Conservation (phyloP, 2,888 invertebrate species). For the Drosophila borealis region DNA sequence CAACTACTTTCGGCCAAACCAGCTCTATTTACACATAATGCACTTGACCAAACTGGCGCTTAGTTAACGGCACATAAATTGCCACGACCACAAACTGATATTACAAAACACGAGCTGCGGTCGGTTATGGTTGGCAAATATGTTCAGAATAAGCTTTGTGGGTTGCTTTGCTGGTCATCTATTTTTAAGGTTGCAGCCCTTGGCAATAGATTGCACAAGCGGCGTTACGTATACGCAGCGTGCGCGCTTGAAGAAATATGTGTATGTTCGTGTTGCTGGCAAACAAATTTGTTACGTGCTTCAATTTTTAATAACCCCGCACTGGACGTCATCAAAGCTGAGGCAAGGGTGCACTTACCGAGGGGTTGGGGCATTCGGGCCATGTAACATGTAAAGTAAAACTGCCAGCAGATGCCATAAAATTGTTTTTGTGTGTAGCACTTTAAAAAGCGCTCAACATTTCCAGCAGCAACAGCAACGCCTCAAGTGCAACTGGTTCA, state of each 20-base stretch:
- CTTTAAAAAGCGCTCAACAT: slow-evolving; percentile 53
- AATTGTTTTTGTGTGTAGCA: slow-evolving; percentile 63
- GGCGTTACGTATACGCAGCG: slow-evolving; percentile 52
- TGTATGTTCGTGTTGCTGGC: slow-evolving; percentile 14
- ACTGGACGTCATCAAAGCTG: slow-evolving; percentile 10
- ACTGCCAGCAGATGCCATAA: slow-evolving; percentile 37
- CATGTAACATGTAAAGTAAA: slow-evolving; percentile 19
- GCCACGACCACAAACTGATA: slow-evolving; percentile 38
- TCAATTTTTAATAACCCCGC: slow-evolving; percentile 56
- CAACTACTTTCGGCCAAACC: not conserved
- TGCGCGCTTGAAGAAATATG: slow-evolving; percentile 16
- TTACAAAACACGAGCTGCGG: slow-evolving; percentile 28
- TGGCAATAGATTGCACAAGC: slow-evolving; percentile 54
- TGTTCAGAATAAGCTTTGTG: slow-evolving; percentile 4
- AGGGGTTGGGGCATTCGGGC: not conserved
- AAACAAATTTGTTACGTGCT: slow-evolving; percentile 58
- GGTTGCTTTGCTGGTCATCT: slow-evolving; percentile 23
- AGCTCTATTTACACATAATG: slow-evolving; percentile 27
- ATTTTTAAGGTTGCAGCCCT: slow-evolving; percentile 50
- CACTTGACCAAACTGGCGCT: slow-evolving; percentile 32
- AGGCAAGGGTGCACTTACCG: not conserved
- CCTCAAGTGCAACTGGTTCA: slow-evolving; percentile 76
- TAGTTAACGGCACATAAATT: slow-evolving; percentile 32
- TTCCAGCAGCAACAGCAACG: slow-evolving; percentile 49
- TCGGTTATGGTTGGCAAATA: slow-evolving; percentile 27